A percentile compares a stretch with the other conserved stretches of the same genome.
These are phyloP conservation scores for Octomys mimax DNA, from an alignment of 2,797 vertebrate genomes.

Conservation along the genomic window DNA sequence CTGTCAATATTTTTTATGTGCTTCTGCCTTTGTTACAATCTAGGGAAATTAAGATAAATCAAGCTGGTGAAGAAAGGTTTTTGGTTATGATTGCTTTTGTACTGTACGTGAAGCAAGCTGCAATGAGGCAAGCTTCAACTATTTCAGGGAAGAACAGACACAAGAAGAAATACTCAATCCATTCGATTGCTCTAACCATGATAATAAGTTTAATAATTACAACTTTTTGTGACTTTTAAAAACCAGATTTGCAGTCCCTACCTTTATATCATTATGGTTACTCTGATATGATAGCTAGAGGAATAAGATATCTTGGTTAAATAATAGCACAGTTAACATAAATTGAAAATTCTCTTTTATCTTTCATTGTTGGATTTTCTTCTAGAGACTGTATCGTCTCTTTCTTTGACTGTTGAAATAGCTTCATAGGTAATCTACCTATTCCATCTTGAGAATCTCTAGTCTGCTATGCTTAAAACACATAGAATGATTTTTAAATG, in stretches of 20 bases:
- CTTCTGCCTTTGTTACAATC: conserved; percentile 51
- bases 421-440: neutral
- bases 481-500: neutral
- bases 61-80: conserved; percentile 73
- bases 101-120: conserved; percentile 75
- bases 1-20: conserved; percentile 59
- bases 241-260: neutral
- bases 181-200: neutral
- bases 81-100: conserved; percentile 62
- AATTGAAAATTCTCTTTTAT: neutral
- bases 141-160: conserved; percentile 78
- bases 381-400: neutral
- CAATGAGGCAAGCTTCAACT: conserved; percentile 75
- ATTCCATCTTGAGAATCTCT: neutral
- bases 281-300: neutral
- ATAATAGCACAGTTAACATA: neutral
- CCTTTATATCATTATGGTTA: neutral
- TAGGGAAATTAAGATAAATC: conserved; percentile 64
- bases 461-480: neutral
- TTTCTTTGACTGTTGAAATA: neutral
- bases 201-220: neutral
- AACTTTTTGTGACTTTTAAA: neutral
- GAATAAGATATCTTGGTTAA: neutral
- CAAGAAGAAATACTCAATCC: conserved; percentile 55
- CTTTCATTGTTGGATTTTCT: neutral